A percentile compares a stretch with the other conserved stretches of the same genome.
Evolutionary conservation across 2,888 invertebrate species (phyloP).

Genomic region (Chelonus formosanus): DNA sequence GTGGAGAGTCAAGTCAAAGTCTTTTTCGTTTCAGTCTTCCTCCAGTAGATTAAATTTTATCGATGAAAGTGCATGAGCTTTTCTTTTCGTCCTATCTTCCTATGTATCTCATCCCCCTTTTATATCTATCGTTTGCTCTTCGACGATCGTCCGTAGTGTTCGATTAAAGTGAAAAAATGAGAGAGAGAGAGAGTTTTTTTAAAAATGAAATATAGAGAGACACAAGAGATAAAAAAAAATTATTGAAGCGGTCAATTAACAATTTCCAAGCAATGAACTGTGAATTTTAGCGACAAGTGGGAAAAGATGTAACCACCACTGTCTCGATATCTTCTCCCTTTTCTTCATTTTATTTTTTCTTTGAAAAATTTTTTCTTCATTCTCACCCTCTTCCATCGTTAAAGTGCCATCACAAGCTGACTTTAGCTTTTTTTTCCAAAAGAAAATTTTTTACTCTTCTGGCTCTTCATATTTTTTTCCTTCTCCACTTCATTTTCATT

Average conservation of each 20-base stretch:
- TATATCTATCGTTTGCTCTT: conserved; percentile 1
- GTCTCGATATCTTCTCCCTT: conserved; percentile 8
- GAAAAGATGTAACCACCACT: conserved; percentile 8
- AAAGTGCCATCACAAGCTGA: conserved; percentile 2
- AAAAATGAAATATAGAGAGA: conserved; percentile 12
- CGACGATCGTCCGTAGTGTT: conserved; percentile 5
- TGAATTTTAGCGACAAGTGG: conserved; percentile 20
- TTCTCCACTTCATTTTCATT: conserved; percentile 17
- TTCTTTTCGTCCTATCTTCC: conserved; percentile 14
- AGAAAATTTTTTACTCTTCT: conserved; percentile 5
- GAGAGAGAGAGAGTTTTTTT: background rate
- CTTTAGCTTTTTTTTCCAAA: conserved; percentile 7
- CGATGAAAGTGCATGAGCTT: conserved; percentile 33
- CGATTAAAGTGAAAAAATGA: background rate
- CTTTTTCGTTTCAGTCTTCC: conserved; percentile 23
- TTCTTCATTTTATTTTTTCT: conserved; percentile 7
- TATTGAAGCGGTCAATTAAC: conserved; percentile 29
- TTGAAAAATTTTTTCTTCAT: conserved; percentile 7
- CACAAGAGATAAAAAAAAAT: conserved; percentile 16
- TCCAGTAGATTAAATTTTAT: conserved; percentile 33
- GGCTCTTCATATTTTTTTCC: background rate
- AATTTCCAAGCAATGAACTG: conserved; percentile 31
- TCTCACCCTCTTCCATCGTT: conserved; percentile 2
- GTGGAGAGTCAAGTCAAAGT: conserved; percentile 32
- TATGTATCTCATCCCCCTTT: conserved; percentile 15